Evolutionary conservation across 2,113 vertebrate species (phyloP).

Genomic region (Dipodomys ordii): DNA sequence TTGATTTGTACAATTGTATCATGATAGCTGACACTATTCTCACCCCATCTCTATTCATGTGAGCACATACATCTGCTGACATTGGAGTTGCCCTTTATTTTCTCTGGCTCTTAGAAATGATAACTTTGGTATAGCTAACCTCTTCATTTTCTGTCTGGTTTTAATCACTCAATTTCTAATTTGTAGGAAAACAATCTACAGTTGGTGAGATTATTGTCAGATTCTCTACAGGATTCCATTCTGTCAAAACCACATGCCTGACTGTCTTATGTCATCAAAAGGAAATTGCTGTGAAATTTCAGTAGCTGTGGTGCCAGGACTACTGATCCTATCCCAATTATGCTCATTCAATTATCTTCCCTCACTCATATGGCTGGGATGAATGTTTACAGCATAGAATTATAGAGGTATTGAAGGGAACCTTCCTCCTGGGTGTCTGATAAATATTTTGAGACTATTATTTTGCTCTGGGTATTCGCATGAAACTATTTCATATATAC

Average conservation of each 20-base stretch:
- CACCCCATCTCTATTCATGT: background rate
- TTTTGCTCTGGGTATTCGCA: conserved; percentile 45
- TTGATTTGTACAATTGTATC: background rate
- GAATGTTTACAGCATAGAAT: conserved; percentile 1
- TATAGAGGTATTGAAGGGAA: background rate
- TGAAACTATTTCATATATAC: conserved; percentile 17
- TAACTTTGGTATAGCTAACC: background rate
- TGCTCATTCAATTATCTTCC: background rate
- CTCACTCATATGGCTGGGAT: background rate
- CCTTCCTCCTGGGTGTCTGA: background rate
- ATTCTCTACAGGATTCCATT: background rate
- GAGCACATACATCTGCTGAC: background rate
- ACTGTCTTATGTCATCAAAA: background rate
- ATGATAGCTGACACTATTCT: background rate
- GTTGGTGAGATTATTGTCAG: background rate
- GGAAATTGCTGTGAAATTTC: background rate
- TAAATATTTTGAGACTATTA: conserved; percentile 21
- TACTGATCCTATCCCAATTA: background rate
- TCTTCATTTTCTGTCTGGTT: background rate
- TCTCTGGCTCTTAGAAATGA: background rate
- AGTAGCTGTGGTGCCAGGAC: background rate
- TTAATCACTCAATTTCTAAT: background rate
- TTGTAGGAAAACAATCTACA: background rate
- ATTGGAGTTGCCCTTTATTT: background rate
- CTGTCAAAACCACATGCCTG: background rate